These are phyloP conservation scores for Echinops telfairi DNA, from an alignment of 2,113 vertebrate genomes.

Conservation along the genomic window DNA sequence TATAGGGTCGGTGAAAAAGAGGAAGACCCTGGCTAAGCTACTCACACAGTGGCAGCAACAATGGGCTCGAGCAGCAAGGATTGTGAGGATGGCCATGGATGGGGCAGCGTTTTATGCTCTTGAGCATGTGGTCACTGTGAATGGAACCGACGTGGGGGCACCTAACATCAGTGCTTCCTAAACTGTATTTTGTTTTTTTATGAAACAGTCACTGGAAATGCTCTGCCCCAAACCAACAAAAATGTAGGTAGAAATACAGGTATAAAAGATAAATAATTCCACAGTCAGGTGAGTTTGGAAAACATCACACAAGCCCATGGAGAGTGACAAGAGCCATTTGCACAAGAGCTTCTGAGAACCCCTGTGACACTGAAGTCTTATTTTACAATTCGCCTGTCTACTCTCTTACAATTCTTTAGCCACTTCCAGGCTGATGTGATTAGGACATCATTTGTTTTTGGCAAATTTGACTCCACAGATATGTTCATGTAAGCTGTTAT, in stretches of 20 bases:
- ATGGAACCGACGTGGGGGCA: no score
- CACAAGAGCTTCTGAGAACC: not conserved
- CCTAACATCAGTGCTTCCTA: not conserved
- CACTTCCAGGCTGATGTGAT: not conserved
- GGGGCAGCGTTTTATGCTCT: no score
- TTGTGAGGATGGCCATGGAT: no score
- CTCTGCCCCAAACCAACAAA: not conserved
- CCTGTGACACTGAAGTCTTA: not conserved
- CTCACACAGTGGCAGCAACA: no score
- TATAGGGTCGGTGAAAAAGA: no score
- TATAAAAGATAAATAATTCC: not conserved
- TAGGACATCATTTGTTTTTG: not conserved
- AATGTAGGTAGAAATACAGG: not conserved
- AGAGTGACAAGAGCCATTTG: conserved; percentile 5
- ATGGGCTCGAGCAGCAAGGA: no score
- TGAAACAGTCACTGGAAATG: not conserved
- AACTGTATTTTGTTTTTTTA: not conserved
- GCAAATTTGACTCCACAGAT: not conserved
- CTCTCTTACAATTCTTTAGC: no score
- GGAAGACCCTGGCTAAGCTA: no score
- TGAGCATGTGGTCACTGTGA: no score
- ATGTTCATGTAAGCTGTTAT: not conserved
- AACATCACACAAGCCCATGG: not conserved
- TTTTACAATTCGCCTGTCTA: no score
- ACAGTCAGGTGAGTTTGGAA: not conserved